Evolutionary conservation across 2,113 vertebrate genomes (phyloP).

Genomic region (Catharus bicknelli): DNA sequence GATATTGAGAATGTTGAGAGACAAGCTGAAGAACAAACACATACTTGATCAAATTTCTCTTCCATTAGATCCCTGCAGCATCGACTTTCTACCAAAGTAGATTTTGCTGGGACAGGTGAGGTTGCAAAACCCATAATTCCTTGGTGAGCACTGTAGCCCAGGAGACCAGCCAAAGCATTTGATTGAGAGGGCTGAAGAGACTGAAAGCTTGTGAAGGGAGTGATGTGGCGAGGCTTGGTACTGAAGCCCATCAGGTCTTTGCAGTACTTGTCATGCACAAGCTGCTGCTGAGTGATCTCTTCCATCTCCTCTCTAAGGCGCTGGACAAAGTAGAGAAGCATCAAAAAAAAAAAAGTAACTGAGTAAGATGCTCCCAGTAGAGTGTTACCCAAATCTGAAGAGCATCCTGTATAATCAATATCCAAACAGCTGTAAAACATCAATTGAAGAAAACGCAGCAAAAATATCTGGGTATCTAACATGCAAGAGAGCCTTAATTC

Average conservation of each 20-base stretch:
- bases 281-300: conserved; percentile 97
- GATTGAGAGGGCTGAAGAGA: conserved; percentile 94
- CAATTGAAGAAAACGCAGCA: not conserved
- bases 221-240: conserved; percentile 95
- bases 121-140: conserved; percentile 91
- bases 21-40: not conserved
- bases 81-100: conserved; percentile 91
- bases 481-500: not conserved
- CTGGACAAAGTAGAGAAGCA: conserved; percentile 58
- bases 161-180: conserved; percentile 91
- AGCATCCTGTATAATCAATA: not conserved
- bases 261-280: conserved; percentile 97
- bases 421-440: not conserved
- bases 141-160: conserved; percentile 92
- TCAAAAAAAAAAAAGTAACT: not conserved
- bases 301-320: conserved; percentile 98
- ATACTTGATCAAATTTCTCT: conserved; percentile 94
- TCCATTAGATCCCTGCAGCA: conserved; percentile 98
- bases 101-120: conserved; percentile 86
- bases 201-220: conserved; percentile 96
- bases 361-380: not conserved
- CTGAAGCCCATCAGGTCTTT: conserved; percentile 95
- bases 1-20: not conserved
- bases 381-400: not conserved
- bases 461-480: not conserved